Conservation (phyloP, 1,140 invertebrate species). For the Leptopilina clavipes region DNA sequence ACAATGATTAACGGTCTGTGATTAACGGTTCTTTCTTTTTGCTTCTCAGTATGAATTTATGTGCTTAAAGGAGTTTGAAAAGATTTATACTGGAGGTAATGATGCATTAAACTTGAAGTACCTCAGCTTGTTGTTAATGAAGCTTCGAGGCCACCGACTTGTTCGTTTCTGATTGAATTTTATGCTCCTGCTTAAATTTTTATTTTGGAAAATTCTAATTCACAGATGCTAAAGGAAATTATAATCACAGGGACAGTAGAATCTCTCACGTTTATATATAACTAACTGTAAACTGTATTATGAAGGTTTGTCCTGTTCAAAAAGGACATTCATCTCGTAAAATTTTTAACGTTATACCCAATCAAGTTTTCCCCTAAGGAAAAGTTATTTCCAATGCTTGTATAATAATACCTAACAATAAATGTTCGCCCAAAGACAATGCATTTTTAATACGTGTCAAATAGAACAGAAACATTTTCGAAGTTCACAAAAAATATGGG, state of each 20-base stretch:
- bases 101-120: conserved; percentile 31
- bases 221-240: conserved; percentile 2
- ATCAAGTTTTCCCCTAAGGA: background rate
- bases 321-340: background rate
- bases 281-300: background rate
- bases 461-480: background rate
- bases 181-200: conserved; percentile 23
- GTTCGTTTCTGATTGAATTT: conserved; percentile 30
- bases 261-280: background rate
- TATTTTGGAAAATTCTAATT: conserved; percentile 15
- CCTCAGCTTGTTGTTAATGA: conserved; percentile 32
- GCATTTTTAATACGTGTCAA: background rate
- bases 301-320: background rate
- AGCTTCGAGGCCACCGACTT: conserved; percentile 31
- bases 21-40: conserved; percentile 27
- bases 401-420: too few species aligned
- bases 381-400: too few species aligned
- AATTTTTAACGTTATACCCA: background rate
- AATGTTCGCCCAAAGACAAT: too few species aligned
- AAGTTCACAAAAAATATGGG: conserved; percentile 18
- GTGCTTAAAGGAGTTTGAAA: conserved; percentile 32
- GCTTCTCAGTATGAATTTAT: conserved; percentile 30
- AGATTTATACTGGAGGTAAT: conserved; percentile 32
- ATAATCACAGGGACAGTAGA: conserved; percentile 9
- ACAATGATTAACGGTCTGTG: conserved; percentile 25